Conservation (phyloP, 2,113 vertebrate species). For the Marmota flaviventris region DNA sequence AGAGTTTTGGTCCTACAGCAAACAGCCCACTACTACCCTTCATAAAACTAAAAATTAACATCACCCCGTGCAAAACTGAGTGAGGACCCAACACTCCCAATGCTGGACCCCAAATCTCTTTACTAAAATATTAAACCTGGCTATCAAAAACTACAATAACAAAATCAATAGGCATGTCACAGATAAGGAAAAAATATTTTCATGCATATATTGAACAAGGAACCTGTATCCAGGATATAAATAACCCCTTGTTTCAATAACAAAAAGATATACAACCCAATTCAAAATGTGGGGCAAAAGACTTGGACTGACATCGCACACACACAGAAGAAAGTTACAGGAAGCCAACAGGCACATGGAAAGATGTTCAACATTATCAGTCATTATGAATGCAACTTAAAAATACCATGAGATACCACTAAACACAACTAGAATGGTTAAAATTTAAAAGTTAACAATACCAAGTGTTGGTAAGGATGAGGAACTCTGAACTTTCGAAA, state of each 20-base stretch:
- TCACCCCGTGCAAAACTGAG: neutral
- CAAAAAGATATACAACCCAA: neutral
- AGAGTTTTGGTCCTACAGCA: neutral
- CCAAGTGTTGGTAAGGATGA: neutral
- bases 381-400: neutral
- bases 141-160: neutral
- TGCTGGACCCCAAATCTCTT: neutral
- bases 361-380: neutral
- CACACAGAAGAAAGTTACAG: neutral
- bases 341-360: neutral
- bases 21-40: neutral
- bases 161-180: neutral
- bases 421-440: neutral
- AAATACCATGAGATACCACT: neutral
- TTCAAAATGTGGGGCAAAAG: neutral
- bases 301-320: neutral
- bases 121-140: neutral
- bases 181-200: conserved; percentile 1
- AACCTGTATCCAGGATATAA: neutral
- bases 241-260: neutral
- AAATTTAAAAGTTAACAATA: neutral
- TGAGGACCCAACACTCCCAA: neutral
- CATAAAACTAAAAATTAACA: neutral
- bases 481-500: neutral
- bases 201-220: conserved; percentile 13